A percentile compares a stretch with the other conserved stretches of the same genome.
phyloP scores from a whole-genome alignment of 1,140 invertebrate species.

The Pseudomyrmex gracilis region DNA sequence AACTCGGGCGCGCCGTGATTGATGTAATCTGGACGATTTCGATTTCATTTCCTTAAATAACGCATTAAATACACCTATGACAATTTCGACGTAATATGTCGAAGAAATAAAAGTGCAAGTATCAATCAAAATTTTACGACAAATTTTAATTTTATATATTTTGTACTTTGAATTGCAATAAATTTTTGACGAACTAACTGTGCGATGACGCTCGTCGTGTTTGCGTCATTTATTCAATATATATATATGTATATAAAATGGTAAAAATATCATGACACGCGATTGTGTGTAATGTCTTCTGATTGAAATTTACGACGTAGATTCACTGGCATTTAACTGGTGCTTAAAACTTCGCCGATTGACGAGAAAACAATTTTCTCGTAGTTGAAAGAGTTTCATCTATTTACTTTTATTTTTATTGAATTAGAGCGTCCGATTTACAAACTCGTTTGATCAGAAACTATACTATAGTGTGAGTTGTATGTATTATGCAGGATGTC shows the following conservation, averaged over 20 bases:
- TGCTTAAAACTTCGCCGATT: slow-evolving; percentile 25
- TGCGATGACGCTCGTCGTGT: neutral
- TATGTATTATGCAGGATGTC: slow-evolving; percentile 19
- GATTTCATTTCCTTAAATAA: slow-evolving; percentile 10
- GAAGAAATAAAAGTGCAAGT: neutral
- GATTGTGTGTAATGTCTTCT: slow-evolving; percentile 1
- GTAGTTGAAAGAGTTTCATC: slow-evolving; percentile 13
- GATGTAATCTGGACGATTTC: slow-evolving; percentile 38
- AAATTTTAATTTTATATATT: neutral
- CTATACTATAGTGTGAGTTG: neutral
- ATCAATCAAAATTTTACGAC: neutral
- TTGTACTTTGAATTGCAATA: neutral
- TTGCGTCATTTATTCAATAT: neutral
- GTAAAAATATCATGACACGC: neutral
- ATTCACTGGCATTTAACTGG: slow-evolving; percentile 27
- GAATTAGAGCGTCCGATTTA: slow-evolving; percentile 28
- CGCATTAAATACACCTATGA: too few relatives aligned
- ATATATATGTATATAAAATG: neutral
- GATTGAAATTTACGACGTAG: slow-evolving; percentile 34
- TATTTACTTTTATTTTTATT: slow-evolving; percentile 28
- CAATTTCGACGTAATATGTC: neutral
- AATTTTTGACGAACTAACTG: too few relatives aligned
- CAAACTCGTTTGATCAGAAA: neutral
- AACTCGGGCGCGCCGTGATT: slow-evolving; percentile 26
- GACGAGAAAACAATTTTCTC: slow-evolving; percentile 28